These are phyloP conservation scores for Axinella damicornis DNA, from an alignment of 37 sponge, comb jelly and placozoan species.

Conservation along the genomic window DNA sequence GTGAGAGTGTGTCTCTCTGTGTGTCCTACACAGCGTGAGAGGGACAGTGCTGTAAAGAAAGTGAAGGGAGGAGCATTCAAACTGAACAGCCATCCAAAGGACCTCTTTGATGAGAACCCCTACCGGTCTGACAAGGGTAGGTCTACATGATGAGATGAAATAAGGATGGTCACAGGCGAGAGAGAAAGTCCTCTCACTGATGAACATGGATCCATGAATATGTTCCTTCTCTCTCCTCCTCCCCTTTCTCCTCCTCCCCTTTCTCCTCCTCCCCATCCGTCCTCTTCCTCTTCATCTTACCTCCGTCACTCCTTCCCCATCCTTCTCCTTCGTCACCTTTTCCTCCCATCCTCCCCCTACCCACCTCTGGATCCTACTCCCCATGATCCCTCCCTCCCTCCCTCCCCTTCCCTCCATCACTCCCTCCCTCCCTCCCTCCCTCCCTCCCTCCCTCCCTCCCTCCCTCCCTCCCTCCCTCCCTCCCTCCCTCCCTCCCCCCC, in stretches of 20 bases:
- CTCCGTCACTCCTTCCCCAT: no score
- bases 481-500: neutral
- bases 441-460: neutral
- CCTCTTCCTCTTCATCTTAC: no score
- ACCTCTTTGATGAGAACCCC: slow-evolving; percentile 84
- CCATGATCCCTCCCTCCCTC: neutral
- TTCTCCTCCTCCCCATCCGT: no score
- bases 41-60: slow-evolving; percentile 66
- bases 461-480: neutral
- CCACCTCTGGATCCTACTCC: no score
- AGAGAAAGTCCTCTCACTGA: no score
- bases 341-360: no score
- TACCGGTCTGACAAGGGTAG: slow-evolving; percentile 58
- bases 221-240: neutral
- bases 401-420: neutral
- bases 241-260: no score
- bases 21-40: slow-evolving; percentile 34
- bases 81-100: slow-evolving; percentile 78
- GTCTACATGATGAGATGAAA: neutral
- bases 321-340: no score
- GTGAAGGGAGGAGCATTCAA: slow-evolving; percentile 87
- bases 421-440: neutral
- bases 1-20: no score
- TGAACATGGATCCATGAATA: neutral
- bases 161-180: no score